These are phyloP conservation scores for Coleophora flavipennella DNA, from an alignment of 2,888 invertebrate species.

Conservation along the genomic window DNA sequence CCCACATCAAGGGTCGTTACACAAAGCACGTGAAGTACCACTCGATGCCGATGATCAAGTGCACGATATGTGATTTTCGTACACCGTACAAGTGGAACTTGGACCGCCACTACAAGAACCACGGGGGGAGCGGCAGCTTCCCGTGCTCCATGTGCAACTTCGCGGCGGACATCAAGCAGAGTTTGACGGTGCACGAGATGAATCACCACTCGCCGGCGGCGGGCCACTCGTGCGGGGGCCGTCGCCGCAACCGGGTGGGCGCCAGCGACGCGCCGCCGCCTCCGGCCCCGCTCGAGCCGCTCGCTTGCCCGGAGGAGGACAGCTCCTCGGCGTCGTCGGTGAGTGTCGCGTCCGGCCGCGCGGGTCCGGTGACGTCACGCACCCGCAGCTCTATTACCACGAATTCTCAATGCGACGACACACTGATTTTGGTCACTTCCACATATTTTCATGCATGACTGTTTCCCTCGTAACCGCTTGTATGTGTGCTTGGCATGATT, in stretches of 20 bases:
- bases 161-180: constrained; percentile 92
- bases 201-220: constrained; percentile 90
- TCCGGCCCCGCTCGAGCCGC: constrained; percentile 28
- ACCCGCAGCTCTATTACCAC: no score
- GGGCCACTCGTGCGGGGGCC: constrained; percentile 73
- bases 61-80: constrained; percentile 92
- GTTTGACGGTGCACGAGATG: constrained; percentile 92
- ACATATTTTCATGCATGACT: no score
- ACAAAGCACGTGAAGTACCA: constrained; percentile 95
- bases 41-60: constrained; percentile 95
- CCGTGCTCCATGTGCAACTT: constrained; percentile 91
- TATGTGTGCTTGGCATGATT: no score
- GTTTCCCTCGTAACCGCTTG: no score
- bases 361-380: constrained; percentile 12
- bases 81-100: constrained; percentile 95
- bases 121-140: constrained; percentile 88
- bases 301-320: constrained; percentile 59
- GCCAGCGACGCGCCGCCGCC: constrained; percentile 72
- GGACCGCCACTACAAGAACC: constrained; percentile 94
- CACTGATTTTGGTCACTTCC: no score
- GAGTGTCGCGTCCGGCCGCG: constrained; percentile 36
- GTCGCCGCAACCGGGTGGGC: constrained; percentile 82
- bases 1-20: constrained; percentile 89
- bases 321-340: constrained; percentile 65
- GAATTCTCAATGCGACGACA: no score